A percentile compares a stretch with the other conserved stretches of the same genome.
Conservation (phyloP, 2,797 vertebrate genomes). For the Galagoides demidoff region DNA sequence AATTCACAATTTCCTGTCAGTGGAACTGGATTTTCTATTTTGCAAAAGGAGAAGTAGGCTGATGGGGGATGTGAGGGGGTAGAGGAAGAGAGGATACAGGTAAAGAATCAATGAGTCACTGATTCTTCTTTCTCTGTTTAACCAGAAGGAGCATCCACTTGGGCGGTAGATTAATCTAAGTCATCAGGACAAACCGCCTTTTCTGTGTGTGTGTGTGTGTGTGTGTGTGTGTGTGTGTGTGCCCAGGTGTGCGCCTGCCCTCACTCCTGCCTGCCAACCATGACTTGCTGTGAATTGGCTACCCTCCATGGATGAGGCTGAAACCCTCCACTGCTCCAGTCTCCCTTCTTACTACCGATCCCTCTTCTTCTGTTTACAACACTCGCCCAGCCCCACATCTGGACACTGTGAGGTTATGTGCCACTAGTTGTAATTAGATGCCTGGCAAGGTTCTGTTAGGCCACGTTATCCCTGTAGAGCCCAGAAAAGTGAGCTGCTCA, state of each 20-base stretch:
- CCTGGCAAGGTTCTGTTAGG: not conserved
- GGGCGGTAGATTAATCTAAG: not conserved
- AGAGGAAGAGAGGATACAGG: not conserved
- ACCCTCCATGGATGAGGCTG: not conserved
- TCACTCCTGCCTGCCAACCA: not conserved
- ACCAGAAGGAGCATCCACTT: not conserved
- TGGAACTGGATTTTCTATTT: slow-evolving; percentile 53
- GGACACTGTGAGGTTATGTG: not conserved
- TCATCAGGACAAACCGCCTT: not conserved
- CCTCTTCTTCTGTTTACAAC: not conserved
- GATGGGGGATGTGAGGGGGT: not conserved
- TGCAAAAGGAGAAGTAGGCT: not conserved
- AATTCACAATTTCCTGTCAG: not conserved
- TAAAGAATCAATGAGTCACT: not conserved
- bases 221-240: not conserved
- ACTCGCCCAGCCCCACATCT: not conserved
- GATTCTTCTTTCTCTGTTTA: slow-evolving; percentile 8
- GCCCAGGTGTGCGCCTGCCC: not conserved
- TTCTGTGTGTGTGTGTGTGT: not conserved
- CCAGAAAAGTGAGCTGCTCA: not conserved
- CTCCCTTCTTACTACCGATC: not conserved
- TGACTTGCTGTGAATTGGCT: not conserved
- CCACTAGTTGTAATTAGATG: not conserved
- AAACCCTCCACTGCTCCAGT: not conserved
- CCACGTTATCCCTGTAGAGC: not conserved